Conservation (phyloP, 2,113 vertebrate genomes). For the Illadopsis cleaveri region DNA sequence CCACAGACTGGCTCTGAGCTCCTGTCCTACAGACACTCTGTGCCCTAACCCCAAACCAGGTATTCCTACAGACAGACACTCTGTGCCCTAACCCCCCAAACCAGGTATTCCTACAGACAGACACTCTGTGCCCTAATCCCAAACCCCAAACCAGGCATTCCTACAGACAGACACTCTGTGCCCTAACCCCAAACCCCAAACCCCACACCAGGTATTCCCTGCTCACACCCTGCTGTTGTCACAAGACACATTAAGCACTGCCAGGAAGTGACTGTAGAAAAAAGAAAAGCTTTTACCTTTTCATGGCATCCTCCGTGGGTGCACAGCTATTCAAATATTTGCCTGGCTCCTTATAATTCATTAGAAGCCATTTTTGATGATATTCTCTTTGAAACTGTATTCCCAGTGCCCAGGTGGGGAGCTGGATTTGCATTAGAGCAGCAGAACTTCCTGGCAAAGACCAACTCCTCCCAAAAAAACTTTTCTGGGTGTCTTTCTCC, state of each 20-base stretch:
- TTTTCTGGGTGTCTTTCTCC: neutral
- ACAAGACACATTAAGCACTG: slow-evolving; percentile 10
- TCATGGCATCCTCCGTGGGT: neutral
- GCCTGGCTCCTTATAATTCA: slow-evolving; percentile 59
- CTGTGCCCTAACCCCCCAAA: too few relatives aligned
- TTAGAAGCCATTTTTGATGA: slow-evolving; percentile 22
- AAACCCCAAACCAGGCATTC: neutral
- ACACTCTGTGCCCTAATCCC: neutral
- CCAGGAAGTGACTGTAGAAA: slow-evolving; percentile 31
- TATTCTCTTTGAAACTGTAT: slow-evolving; percentile 13
- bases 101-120: neutral
- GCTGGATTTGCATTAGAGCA: neutral
- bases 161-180: neutral
- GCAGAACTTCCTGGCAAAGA: neutral
- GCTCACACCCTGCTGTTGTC: neutral
- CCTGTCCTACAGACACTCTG: neutral
- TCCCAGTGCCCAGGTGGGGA: neutral
- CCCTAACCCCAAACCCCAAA: neutral
- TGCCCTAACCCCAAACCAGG: neutral
- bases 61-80: neutral
- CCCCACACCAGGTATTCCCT: neutral
- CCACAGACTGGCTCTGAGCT: neutral
- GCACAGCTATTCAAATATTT: slow-evolving; percentile 70
- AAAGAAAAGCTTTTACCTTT: neutral
- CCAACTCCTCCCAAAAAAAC: neutral